These are phyloP conservation scores for Artibeus jamaicensis DNA, from an alignment of 2,797 vertebrate genomes.

Conservation along the genomic window DNA sequence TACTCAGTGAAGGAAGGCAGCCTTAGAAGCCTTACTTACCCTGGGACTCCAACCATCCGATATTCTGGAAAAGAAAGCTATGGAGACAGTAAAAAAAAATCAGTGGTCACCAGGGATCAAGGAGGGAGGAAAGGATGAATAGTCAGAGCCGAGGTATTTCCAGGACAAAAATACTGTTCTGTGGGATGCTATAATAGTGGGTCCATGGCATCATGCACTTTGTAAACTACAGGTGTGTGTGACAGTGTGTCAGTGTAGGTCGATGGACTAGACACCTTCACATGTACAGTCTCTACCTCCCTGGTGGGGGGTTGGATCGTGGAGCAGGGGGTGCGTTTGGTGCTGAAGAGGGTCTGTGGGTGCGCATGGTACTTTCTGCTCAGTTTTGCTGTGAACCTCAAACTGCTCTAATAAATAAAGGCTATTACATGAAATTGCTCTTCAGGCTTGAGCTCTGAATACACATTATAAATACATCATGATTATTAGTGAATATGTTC, in stretches of 20 bases:
- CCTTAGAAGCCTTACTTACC: neutral
- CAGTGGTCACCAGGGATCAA: neutral
- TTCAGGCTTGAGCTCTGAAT: neutral
- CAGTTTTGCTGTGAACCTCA: neutral
- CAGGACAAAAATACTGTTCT: neutral
- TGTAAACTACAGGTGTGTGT: neutral
- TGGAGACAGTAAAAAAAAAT: neutral
- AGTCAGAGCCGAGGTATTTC: neutral
- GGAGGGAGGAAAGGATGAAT: no score
- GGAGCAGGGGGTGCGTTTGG: neutral
- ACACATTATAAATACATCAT: neutral
- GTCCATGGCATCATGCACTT: no score
- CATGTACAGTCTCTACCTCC: rapidly evolving
- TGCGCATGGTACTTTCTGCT: neutral
- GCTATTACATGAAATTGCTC: neutral
- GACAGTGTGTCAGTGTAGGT: no score
- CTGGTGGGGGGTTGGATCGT: rapidly evolving
- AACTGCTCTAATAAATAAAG: neutral
- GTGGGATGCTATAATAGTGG: neutral
- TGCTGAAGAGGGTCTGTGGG: neutral
- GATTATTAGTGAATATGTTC: neutral
- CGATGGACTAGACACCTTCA: rapidly evolving
- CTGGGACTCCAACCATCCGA: rapidly evolving
- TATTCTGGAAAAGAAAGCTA: neutral
- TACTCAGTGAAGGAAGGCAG: neutral